Evolutionary conservation across 1,140 invertebrate species (phyloP), one percentile per base, ranked within the genome.

Genomic region (Lethrus apterus): DNA sequence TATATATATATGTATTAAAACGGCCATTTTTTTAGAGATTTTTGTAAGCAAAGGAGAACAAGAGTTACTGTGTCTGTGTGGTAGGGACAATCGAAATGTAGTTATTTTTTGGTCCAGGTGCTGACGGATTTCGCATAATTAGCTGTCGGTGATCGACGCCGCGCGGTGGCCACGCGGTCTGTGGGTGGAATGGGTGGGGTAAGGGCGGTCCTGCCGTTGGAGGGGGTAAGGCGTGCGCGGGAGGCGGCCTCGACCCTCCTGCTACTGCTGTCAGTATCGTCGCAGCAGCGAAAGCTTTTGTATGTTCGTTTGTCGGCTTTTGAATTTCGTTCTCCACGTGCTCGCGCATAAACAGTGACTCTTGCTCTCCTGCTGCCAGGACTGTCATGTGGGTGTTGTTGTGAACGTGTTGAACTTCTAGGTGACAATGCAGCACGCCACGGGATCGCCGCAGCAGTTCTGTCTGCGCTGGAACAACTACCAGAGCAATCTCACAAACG

Each of bases 391-490:
- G 44, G 10, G 29, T 32, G 24, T 42, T 48, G 8, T 32, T 23
- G 46, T 31, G 31, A 33, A 21, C 36, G 15, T 31, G 24, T 35
- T 20, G 33, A 46, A 46, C 32, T 36, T 21, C 7, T n/a, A 46
- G 33, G 17, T 30, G 23, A 44, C 8, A 34, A 65, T 63, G 60
- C 60, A 63, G 56, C 63, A 65, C 52, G 47, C 52, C n/a, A 56
- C 61, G 7, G 57, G 58, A 31, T 63, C 63, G 2, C 65, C 63
- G 46, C 65, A 67, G 61, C 65, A 66, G 54, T 67, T 93, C 73
- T 94, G 90, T 66, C 74, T 94, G 58, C 76, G 89, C 21, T 94
- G 90, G 91, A 94, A 94, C 75, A 93, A 93, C 65, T 93, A 93
- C 69, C 89, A 92, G 66, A 82, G 77, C 46, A 94, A 93, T 65